phyloP scores from a whole-genome alignment of 1,140 invertebrate species.

The Ditylenchus dipsaci region DNA sequence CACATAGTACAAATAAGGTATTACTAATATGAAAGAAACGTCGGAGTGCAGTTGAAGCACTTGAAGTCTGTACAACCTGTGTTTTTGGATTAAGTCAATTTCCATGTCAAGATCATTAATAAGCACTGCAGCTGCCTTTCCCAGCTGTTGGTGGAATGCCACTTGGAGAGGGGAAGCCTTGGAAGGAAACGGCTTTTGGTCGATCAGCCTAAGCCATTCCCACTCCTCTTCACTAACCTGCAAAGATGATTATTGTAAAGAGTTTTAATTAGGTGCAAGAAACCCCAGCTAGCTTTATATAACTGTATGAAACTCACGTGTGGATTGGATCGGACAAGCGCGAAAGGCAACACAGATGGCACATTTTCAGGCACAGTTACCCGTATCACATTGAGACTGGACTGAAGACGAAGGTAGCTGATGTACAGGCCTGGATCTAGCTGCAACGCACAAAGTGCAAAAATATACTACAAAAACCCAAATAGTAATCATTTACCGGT shows the following conservation, averaged over 20 bases:
- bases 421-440: slow-evolving; percentile 81
- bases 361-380: slow-evolving; percentile 82
- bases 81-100: slow-evolving; percentile 16
- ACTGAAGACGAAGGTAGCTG: slow-evolving; percentile 88
- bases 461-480: too few relatives aligned
- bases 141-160: slow-evolving; percentile 29
- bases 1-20: background rate
- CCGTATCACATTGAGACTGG: slow-evolving; percentile 84
- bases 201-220: slow-evolving; percentile 11
- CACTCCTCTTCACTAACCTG: slow-evolving; percentile 1
- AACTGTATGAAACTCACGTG: too few relatives aligned
- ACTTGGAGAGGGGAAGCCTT: slow-evolving; percentile 15
- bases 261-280: too few relatives aligned
- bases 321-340: slow-evolving; percentile 83
- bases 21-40: slow-evolving; percentile 38
- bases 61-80: slow-evolving; percentile 25
- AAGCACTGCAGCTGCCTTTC: slow-evolving; percentile 12
- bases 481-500: slow-evolving; percentile 56
- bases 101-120: slow-evolving; percentile 35
- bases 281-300: too few relatives aligned
- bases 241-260: too few relatives aligned
- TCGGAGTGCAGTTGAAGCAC: slow-evolving; percentile 31
- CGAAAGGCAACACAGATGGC: slow-evolving; percentile 86
- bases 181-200: slow-evolving; percentile 4
- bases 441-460: background rate